Evolutionary conservation across 2,888 invertebrate species (phyloP), one percentile per base, ranked within the genome.

Genomic region (Chelonus formosanus): DNA sequence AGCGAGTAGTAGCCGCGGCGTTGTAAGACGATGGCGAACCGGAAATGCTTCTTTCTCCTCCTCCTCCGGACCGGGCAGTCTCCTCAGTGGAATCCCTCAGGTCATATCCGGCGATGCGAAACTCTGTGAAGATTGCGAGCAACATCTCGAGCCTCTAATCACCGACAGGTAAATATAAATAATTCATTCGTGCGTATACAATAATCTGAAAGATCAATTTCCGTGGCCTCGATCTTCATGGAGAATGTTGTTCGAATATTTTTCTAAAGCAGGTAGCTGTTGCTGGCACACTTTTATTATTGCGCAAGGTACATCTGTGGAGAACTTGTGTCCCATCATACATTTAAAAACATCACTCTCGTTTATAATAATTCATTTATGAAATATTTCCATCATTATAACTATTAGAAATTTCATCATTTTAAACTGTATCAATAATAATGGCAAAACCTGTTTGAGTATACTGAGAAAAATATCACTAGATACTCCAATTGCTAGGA

Each of bases 81-180:
- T 84, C 85, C 70, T 85, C 79, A 70, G 87, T 85, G 81, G 89
- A 85, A 85, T 89, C 85, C 81, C 88, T 85, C 83, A 89, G 85
- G 76, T 78, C 56, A 74, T 78, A 71, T 80, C 79, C 74, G 76
- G 75, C 10, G 77, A 82, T 67, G 73, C 76, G 31, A 83, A 91
- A 88, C 85, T 92, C 86, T 96, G 95, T 81, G 95, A 95, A 85
- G 96, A 96, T 80, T 96, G 96, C 83, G 95, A 95, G 77, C 90
- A 91, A 65, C 86, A 91, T 4, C 89, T 94, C 4, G 94, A 94
- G 80, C 89, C 91, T 36, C 90, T 91, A 83, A 84, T 91, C 66
- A 91, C 91, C 60, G 92, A 92, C 73, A 85, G 86, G 85, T 86
- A 52, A 45, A 59, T 36, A 60, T 48, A 50, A 60, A 60, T 36